phyloP scores from a whole-genome alignment of 2,888 invertebrate species.

The Coelopa pilipes region DNA sequence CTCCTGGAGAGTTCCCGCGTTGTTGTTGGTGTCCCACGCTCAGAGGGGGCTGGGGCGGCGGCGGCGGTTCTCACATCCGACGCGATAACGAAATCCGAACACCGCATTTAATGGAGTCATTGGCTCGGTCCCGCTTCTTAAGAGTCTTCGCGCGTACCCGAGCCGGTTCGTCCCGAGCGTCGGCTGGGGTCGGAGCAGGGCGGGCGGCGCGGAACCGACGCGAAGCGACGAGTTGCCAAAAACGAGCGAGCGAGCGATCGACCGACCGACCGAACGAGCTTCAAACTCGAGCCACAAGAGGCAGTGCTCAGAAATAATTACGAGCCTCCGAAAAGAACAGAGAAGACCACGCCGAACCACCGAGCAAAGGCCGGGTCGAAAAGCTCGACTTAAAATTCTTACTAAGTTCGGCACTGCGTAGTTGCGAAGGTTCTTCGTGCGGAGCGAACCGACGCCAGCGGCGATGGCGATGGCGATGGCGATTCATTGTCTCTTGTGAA shows the following conservation, averaged over 20 bases:
- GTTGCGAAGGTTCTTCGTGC: constrained; percentile 36
- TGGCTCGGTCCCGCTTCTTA: constrained; percentile 45
- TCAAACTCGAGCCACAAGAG: background rate
- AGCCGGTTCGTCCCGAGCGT: constrained; percentile 14
- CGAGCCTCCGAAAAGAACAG: constrained; percentile 25
- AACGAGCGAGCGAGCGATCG: background rate
- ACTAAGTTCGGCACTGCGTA: constrained; percentile 48
- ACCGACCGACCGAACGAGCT: background rate
- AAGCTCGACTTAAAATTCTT: constrained; percentile 51
- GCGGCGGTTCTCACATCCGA: constrained; percentile 12
- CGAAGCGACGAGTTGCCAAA: constrained; percentile 42
- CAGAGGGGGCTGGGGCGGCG: no score
- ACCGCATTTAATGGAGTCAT: constrained; percentile 57
- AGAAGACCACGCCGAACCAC: background rate
- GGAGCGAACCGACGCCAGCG: background rate
- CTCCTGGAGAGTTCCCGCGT: background rate
- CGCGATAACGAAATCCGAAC: constrained; percentile 50
- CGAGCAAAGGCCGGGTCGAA: constrained; percentile 11
- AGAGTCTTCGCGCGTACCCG: constrained; percentile 19
- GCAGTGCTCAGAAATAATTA: constrained; percentile 5
- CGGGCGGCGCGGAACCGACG: background rate
- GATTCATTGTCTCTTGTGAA: constrained; percentile 34
- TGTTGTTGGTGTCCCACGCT: background rate
- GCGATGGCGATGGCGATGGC: constrained; percentile 14
- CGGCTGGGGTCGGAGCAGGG: no score